Evolutionary conservation across 2,113 vertebrate species (phyloP), one percentile per base, ranked within the genome.

Genomic region (Colossoma macropomum): DNA sequence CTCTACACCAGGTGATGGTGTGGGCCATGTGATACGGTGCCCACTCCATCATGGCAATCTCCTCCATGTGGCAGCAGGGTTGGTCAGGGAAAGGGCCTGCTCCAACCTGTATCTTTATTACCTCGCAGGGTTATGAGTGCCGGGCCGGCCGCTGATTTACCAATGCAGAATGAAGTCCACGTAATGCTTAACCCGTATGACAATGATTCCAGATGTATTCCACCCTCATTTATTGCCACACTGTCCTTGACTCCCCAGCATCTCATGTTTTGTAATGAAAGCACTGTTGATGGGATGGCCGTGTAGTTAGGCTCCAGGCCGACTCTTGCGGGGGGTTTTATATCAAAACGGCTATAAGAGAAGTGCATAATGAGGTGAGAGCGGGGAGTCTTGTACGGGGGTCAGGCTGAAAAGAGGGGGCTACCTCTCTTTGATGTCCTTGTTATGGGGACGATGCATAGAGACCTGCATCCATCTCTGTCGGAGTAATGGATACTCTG

Each of bases 251-350:
- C 94, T 95, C 93, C 89, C 79, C 86, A 86, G 91, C 93, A 94
- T 94, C 93, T 95, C 94, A 94, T 95, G 94, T 95, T 95, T 95
- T 94, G 94, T 95, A 95, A 95, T 95, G 94, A 94, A 94, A 94
- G 93, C 90, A 91, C 93, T 94, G 93, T 93, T 95, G 94, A 95
- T 95, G 91, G 94, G 93, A 94, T 95, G 92, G 92, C 93, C 92
- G 89, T 92, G 92, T 93, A 93, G 93, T 94, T 94, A 93, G 92
- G 84, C 60, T 84, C 89, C 89, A 90, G 92, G 92, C 90, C 65
- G 90, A 91, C 92, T 91, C 90, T 90, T 91, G 93, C 91, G 87
- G 83, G 79, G 88, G 93, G 93, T 90, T 93, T 95, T 94, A 95
- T 94, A 95, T 95, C 93, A 94, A 93, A 95, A 93, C 65, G 91